phyloP scores from a whole-genome alignment of 2,888 invertebrate species.

The Tromatobia lineatoria region DNA sequence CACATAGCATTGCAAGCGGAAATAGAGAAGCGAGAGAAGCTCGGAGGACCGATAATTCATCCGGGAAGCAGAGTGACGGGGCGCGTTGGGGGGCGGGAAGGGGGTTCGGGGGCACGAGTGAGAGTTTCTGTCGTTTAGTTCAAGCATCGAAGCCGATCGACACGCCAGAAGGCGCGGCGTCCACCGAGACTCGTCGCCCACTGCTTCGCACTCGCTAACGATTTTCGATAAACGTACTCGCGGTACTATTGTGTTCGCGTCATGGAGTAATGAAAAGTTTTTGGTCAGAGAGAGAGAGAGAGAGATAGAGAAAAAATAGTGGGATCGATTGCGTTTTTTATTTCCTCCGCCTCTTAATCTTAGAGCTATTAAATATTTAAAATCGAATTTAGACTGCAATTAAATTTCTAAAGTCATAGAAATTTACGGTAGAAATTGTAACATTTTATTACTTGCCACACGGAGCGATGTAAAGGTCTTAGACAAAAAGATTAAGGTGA shows the following conservation, averaged over 20 bases:
- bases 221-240: conserved; percentile 67
- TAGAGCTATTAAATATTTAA: neutral
- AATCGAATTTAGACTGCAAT: neutral
- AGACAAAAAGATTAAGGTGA: too few species aligned
- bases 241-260: conserved; percentile 31
- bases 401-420: neutral
- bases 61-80: conserved; percentile 39
- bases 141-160: conserved; percentile 69
- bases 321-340: neutral
- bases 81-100: neutral
- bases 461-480: too few species aligned
- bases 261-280: neutral
- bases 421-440: too few species aligned
- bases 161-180: conserved; percentile 63
- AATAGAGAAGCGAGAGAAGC: conserved; percentile 52
- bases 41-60: conserved; percentile 57
- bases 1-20: conserved; percentile 50
- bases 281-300: neutral
- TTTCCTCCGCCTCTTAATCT: neutral
- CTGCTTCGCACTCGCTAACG: conserved; percentile 58
- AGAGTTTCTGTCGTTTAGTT: conserved; percentile 66
- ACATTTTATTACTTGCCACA: too few species aligned
- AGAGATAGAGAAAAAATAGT: neutral
- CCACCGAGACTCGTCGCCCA: conserved; percentile 58
- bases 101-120: conserved; percentile 25